Percentiles rank a stretch among this genome's conserved stretches.
These are phyloP conservation scores for Corydoras sp. DNA, from an alignment of 2,113 vertebrate genomes.

Conservation along the genomic window DNA sequence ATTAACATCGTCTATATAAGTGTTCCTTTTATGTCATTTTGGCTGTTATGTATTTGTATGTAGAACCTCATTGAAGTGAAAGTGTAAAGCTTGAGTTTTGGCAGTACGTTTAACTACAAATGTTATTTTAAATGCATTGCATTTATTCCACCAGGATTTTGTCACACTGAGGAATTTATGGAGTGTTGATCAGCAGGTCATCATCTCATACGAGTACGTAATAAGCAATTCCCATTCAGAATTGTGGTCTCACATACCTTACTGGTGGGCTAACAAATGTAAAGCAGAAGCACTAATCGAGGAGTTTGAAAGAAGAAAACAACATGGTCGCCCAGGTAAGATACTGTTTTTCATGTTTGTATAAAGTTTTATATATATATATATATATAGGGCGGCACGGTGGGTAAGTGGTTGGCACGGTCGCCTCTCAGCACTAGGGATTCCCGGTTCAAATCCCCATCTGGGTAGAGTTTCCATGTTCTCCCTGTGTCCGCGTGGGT, in stretches of 20 bases:
- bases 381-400: background rate
- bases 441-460: no score
- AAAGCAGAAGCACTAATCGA: slow-evolving; percentile 65
- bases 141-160: slow-evolving; percentile 50
- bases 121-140: background rate
- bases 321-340: slow-evolving; percentile 65
- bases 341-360: background rate
- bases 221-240: slow-evolving; percentile 49
- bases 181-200: slow-evolving; percentile 59
- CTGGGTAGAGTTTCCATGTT: no score
- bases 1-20: no score
- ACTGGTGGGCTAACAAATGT: slow-evolving; percentile 76
- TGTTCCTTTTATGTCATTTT: no score
- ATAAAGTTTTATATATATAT: slow-evolving; percentile 1
- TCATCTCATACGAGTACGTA: slow-evolving; percentile 67
- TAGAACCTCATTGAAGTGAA: no score
- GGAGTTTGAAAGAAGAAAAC: slow-evolving; percentile 64
- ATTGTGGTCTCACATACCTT: slow-evolving; percentile 68
- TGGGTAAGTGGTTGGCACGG: no score
- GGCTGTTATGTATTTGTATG: no score
- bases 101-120: background rate
- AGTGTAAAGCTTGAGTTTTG: no score
- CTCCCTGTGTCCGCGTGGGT: no score
- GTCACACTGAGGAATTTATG: slow-evolving; percentile 65
- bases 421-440: no score